These are phyloP conservation scores for Sarcophaga variegata DNA, from an alignment of 2,888 invertebrate genomes.

Conservation along the genomic window DNA sequence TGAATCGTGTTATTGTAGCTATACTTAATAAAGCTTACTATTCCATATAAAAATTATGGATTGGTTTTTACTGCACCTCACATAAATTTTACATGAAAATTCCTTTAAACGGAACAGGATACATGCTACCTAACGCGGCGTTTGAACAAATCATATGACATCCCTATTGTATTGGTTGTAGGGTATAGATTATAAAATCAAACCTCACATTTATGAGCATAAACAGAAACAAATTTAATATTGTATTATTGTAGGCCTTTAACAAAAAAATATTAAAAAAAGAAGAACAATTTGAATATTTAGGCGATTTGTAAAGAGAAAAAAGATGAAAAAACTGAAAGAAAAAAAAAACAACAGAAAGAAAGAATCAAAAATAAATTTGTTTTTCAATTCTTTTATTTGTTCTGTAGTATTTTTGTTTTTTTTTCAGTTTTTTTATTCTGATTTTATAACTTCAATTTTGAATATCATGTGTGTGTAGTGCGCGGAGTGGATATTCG, in stretches of 20 bases:
- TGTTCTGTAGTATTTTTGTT: conserved; percentile 35
- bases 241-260: conserved; percentile 32
- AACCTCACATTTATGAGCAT: conserved; percentile 36
- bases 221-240: conserved; percentile 48
- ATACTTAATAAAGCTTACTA: no score
- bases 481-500: conserved; percentile 3
- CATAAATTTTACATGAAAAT: no score
- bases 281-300: conserved; percentile 68
- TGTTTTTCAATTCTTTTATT: conserved; percentile 44
- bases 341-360: conserved; percentile 37
- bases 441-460: conserved; percentile 12
- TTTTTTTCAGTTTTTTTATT: conserved; percentile 12
- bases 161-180: neutral
- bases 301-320: conserved; percentile 65
- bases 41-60: no score
- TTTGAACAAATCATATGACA: no score
- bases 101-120: no score
- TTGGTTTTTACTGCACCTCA: no score
- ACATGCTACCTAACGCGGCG: no score
- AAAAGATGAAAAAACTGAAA: conserved; percentile 12
- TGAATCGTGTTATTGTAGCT: no score
- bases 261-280: conserved; percentile 18
- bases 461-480: conserved; percentile 11
- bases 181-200: conserved; percentile 51
- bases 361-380: conserved; percentile 55